phyloP scores from a whole-genome alignment of 2,888 invertebrate species.

The Corythucha ciliata region DNA sequence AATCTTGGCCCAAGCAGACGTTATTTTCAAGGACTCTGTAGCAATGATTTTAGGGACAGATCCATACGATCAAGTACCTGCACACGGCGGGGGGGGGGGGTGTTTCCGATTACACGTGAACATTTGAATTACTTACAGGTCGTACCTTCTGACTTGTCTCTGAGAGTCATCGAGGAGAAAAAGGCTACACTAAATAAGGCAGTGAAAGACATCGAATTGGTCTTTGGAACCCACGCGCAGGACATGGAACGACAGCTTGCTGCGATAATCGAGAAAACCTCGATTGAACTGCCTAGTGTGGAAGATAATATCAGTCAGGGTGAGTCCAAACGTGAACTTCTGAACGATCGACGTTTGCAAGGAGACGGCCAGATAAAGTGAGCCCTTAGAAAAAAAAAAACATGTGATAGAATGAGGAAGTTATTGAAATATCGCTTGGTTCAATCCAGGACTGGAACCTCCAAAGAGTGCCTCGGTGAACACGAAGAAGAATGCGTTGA shows the following conservation, averaged over 20 bases:
- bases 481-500: constrained; percentile 13
- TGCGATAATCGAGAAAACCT: constrained; percentile 13
- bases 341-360: constrained; percentile 21
- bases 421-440: no score
- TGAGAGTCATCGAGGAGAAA: background rate
- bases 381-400: constrained; percentile 10
- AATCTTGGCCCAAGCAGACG: constrained; percentile 31
- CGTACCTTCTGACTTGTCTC: constrained; percentile 10
- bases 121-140: constrained; percentile 17
- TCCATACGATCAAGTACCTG: background rate
- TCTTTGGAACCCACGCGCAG: constrained; percentile 13
- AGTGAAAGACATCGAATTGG: constrained; percentile 6
- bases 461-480: no score
- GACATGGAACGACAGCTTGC: constrained; percentile 27
- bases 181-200: background rate
- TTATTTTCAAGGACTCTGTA: constrained; percentile 27
- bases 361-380: no score
- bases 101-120: no score
- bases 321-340: constrained; percentile 15
- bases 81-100: no score
- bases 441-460: no score
- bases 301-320: constrained; percentile 11
- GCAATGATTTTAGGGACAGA: constrained; percentile 15
- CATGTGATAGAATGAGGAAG: no score
- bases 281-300: constrained; percentile 17